Evolutionary conservation across 2,797 vertebrate genomes (phyloP).

Genomic region (Menidia menidia): DNA sequence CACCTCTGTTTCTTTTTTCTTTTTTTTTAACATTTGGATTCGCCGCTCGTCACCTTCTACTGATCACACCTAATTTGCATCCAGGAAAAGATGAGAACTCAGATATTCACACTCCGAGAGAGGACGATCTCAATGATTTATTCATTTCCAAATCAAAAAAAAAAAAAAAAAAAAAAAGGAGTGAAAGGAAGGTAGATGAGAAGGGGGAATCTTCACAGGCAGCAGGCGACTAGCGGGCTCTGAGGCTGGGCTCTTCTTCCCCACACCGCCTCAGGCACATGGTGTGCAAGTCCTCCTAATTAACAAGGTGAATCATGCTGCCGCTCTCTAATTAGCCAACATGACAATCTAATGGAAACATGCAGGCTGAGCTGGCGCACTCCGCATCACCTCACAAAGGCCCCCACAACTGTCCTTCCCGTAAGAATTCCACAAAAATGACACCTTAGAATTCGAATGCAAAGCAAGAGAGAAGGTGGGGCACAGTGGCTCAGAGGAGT

Average conservation of each 20-base stretch:
- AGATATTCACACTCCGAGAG: constrained; percentile 93
- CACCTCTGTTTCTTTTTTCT: constrained; percentile 49
- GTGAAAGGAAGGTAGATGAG: constrained; percentile 96
- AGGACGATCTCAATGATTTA: constrained; percentile 98
- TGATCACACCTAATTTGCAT: constrained; percentile 99
- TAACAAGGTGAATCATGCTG: constrained; percentile 99
- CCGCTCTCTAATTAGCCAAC: constrained; percentile 99
- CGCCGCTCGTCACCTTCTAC: constrained; percentile 88
- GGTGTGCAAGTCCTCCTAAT: constrained; percentile 99
- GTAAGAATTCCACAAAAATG: constrained; percentile 61
- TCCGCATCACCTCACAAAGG: constrained; percentile 87
- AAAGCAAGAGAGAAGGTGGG: constrained; percentile 45
- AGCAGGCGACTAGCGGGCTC: constrained; percentile 91
- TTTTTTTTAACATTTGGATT: constrained; percentile 85
- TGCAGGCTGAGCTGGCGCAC: constrained; percentile 88
- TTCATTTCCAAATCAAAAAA: constrained; percentile 99
- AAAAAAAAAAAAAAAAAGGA: constrained; percentile 81
- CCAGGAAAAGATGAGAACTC: constrained; percentile 93
- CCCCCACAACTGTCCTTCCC: constrained; percentile 67
- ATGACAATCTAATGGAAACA: constrained; percentile 97
- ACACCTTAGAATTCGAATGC: constrained; percentile 57
- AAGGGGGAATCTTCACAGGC: constrained; percentile 96
- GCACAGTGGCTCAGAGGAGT: constrained; percentile 44
- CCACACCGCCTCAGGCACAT: constrained; percentile 87
- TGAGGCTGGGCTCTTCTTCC: constrained; percentile 89